These are phyloP conservation scores for Dipodomys spectabilis DNA, from an alignment of 2,113 vertebrate genomes.

Conservation along the genomic window DNA sequence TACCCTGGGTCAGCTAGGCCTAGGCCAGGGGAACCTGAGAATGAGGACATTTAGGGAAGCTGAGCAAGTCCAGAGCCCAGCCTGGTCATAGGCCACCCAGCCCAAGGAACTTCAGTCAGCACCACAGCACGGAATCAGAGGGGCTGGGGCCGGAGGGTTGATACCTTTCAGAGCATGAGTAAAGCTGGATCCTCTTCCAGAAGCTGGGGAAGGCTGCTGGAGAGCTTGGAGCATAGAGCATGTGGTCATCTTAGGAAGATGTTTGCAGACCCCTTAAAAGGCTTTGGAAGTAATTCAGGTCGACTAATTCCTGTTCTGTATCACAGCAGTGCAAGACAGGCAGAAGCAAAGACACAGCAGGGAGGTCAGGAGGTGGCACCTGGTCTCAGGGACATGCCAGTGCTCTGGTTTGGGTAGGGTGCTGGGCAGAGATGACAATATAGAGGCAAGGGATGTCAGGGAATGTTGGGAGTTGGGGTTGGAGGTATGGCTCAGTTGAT, in stretches of 20 bases:
- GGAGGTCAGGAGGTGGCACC: background rate
- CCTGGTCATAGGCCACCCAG: background rate
- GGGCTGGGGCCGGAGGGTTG: background rate
- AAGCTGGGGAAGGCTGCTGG: background rate
- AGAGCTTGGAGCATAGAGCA: background rate
- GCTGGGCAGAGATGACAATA: background rate
- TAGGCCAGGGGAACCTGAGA: slow-evolving; percentile 73
- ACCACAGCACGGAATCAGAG: background rate
- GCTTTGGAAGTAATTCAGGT: background rate
- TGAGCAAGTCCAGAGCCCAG: background rate
- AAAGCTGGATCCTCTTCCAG: background rate
- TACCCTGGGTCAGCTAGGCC: slow-evolving; percentile 61
- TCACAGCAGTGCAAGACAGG: background rate
- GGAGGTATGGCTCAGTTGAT: too few species aligned
- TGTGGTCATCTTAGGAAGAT: background rate
- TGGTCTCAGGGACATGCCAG: background rate
- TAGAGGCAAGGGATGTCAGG: background rate
- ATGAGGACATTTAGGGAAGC: slow-evolving; percentile 48
- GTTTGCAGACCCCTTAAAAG: background rate
- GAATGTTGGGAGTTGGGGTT: too few species aligned
- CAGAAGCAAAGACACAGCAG: background rate
- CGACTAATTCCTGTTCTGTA: background rate
- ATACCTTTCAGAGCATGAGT: background rate
- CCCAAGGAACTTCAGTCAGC: background rate
- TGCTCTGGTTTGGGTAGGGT: background rate